Evolutionary conservation across 2,888 invertebrate species (phyloP), one percentile per base, ranked within the genome.

Genomic region (Ectemnius cavifrons): DNA sequence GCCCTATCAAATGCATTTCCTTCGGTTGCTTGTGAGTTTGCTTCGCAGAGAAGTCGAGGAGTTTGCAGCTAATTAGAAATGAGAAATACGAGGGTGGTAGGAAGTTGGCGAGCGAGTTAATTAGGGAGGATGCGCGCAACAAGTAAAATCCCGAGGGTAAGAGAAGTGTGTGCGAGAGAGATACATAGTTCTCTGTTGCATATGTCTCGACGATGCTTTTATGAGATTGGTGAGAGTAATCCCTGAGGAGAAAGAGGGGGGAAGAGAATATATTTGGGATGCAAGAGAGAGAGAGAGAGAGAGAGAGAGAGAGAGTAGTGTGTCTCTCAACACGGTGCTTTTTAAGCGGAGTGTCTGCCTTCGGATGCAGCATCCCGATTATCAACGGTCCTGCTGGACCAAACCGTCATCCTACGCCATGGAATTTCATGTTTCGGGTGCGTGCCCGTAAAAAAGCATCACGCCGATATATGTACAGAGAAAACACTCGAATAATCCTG

Each of bases 241-340:
- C n/a, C n/a, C 18, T 13, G 14, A 57, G 67, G 57, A 63, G 27
- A 46, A 45, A 2, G 14, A 46, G 4, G 16, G 11, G 45, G 13
- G 11, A 23, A 45, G 6, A 37, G 37, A 37, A 11, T 37, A 11
- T 37, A 18, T 37, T 13, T 5, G 8, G 16, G 8, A 45, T 61
- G 57, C 58, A 16, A 45, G 28, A 37, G 2, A 16, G 46, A 46
- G 46, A 23, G 46, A 11, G 28, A 18, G 57, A 45, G 58, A 46
- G 8, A n/a, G n/a, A n/a, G n/a, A n/a, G n/a, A n/a, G n/a, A n/a
- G n/a, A n/a, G n/a, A 16, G n/a, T 6, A 16, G 18, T 8, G 18
- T 28, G 16, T 73, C 66, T 66, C 20, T 67, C 74, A 28, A 52
- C 74, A 5, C 61, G 64, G 8, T 16, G 20, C 58, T 74, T 70